phyloP scores from a whole-genome alignment of 2,888 invertebrate species.

The Morpho achilles region DNA sequence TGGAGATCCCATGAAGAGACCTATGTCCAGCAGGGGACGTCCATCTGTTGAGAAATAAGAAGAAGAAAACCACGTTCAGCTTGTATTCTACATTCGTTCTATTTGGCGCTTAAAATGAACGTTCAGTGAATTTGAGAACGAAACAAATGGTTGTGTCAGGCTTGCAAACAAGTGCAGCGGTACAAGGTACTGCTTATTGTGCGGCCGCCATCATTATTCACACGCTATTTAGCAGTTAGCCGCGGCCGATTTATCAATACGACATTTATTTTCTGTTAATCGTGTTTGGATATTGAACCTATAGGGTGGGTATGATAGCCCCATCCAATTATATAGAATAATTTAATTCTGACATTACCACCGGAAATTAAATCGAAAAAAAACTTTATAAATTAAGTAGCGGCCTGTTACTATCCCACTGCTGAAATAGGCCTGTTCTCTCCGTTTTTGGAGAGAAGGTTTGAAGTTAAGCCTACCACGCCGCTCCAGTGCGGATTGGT shows the following conservation, averaged over 20 bases:
- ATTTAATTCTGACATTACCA: constrained; percentile 22
- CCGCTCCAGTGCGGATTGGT: no score
- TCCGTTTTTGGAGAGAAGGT: no score
- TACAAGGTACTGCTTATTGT: constrained; percentile 38
- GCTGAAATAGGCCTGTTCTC: no score
- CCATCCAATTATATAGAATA: constrained; percentile 12
- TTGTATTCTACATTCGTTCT: no score
- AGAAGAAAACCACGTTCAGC: no score
- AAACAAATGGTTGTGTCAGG: constrained; percentile 7
- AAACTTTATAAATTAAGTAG: no score
- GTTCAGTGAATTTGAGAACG: constrained; percentile 1
- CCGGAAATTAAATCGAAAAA: constrained; percentile 2
- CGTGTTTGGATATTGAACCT: constrained; percentile 49
- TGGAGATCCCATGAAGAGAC: no score
- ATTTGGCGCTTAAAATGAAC: no score
- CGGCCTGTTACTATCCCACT: no score
- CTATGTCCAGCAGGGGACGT: no score
- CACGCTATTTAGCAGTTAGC: constrained; percentile 77
- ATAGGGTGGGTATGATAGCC: constrained; percentile 26
- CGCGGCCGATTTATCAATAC: constrained; percentile 67
- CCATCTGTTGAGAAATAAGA: no score
- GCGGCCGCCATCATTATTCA: constrained; percentile 53
- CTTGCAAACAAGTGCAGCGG: constrained; percentile 24
- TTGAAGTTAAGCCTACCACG: no score
- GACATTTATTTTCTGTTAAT: constrained; percentile 74